Evolutionary conservation across 2,113 vertebrate genomes (phyloP).

Genomic region (chimpanzee (Pan troglodytes)): DNA sequence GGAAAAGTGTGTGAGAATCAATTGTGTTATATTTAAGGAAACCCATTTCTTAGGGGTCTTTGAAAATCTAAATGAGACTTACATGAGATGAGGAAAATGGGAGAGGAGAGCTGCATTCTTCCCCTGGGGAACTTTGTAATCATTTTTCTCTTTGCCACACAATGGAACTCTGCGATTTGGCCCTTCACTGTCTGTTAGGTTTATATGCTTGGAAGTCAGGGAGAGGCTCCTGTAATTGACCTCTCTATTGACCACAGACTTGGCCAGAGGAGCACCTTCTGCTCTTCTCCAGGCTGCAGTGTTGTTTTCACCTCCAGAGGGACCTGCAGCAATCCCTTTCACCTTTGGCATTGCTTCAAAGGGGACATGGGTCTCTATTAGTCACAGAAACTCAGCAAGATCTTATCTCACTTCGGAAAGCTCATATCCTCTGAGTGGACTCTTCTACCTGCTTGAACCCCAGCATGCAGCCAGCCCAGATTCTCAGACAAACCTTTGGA

Average conservation of each 20-base stretch:
- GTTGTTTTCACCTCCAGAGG: neutral
- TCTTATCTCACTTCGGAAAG: neutral
- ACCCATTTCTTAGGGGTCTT: constrained; percentile 8
- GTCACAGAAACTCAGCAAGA: neutral
- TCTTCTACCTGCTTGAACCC: neutral
- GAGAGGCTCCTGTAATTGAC: neutral
- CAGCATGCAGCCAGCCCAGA: neutral
- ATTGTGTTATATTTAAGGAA: neutral
- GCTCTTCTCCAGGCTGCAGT: neutral
- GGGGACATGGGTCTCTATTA: neutral
- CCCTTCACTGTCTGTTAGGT: neutral
- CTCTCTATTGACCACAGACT: neutral
- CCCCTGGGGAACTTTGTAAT: neutral
- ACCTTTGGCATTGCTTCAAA: neutral
- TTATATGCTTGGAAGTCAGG: neutral
- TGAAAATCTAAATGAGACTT: neutral
- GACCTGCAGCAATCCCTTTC: neutral
- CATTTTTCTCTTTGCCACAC: neutral
- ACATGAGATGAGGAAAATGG: neutral
- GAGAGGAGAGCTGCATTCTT: neutral
- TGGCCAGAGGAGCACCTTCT: neutral
- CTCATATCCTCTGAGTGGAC: neutral
- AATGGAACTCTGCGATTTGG: neutral
- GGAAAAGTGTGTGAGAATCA: neutral
- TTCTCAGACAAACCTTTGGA: neutral